Percentiles rank a stretch among this genome's conserved stretches.
These are phyloP conservation scores for Acomys russatus DNA, from an alignment of 2,797 vertebrate genomes.

Conservation along the genomic window DNA sequence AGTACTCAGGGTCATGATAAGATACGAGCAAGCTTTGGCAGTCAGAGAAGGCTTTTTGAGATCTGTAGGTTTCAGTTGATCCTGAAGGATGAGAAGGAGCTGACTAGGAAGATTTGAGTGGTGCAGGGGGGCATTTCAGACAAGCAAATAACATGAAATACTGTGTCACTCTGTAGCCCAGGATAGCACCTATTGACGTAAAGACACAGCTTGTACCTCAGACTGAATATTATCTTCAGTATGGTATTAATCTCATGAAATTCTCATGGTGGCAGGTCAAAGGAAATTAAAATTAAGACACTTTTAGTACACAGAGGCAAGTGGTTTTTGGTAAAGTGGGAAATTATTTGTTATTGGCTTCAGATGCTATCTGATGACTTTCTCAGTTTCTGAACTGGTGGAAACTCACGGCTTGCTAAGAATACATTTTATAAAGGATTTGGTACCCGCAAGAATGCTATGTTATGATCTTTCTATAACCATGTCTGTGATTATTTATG, in stretches of 20 bases:
- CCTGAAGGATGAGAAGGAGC: background rate
- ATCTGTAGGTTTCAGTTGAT: background rate
- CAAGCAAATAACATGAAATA: background rate
- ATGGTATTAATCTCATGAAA: background rate
- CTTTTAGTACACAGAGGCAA: background rate
- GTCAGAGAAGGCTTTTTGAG: background rate
- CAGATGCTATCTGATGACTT: background rate
- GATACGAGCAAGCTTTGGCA: background rate
- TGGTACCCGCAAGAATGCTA: background rate
- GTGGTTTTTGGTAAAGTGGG: background rate
- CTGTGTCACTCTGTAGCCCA: background rate
- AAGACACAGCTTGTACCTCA: background rate
- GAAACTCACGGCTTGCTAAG: background rate
- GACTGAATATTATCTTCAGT: background rate
- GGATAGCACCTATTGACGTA: background rate
- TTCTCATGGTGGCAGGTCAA: background rate
- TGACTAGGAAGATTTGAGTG: background rate
- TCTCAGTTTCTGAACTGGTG: background rate
- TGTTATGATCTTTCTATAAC: background rate
- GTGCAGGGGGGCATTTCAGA: background rate
- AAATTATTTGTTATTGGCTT: background rate
- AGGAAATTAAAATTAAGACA: background rate
- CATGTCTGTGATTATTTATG: background rate
- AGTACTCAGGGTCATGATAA: background rate
- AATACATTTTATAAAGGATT: background rate